Percentiles rank a stretch among this genome's conserved stretches.
phyloP scores from a whole-genome alignment of 2,797 vertebrate genomes.

The Danio tinwini region DNA sequence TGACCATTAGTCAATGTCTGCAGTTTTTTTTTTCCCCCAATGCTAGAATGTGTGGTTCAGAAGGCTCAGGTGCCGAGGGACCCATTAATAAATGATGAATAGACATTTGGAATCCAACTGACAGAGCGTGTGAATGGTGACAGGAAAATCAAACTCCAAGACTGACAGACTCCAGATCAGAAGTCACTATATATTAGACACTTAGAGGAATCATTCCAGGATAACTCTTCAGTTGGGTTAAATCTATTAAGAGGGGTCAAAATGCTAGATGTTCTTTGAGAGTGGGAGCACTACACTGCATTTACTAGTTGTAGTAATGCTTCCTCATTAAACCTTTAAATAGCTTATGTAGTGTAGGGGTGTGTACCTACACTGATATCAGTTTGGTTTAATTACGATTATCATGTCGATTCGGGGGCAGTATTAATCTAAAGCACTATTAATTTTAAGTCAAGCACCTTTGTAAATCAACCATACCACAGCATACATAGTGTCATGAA shows the following conservation, averaged over 20 bases:
- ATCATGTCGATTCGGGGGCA: too few species aligned
- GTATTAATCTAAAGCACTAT: too few species aligned
- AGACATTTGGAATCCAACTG: conserved; percentile 27
- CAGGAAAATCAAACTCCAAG: not conserved
- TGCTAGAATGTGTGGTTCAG: not conserved
- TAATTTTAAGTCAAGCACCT: too few species aligned
- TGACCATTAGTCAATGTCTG: not conserved
- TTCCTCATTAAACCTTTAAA: not conserved
- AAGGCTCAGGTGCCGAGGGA: conserved; percentile 8
- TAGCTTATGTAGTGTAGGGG: too few species aligned
- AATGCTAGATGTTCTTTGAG: not conserved
- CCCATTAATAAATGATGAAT: conserved; percentile 40
- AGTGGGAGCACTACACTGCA: not conserved
- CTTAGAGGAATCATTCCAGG: not conserved
- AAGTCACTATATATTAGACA: not conserved
- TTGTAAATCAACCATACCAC: too few species aligned
- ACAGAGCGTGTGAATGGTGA: conserved; percentile 22
- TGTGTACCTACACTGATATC: too few species aligned
- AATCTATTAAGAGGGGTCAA: not conserved
- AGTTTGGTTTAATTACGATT: too few species aligned
- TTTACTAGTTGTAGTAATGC: not conserved
- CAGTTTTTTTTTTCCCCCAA: not conserved
- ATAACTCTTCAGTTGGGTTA: conserved; percentile 5
- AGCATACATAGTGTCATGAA: too few species aligned
- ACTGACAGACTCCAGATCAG: not conserved